Percentiles rank a stretch among this genome's conserved stretches.
phyloP scores from a whole-genome alignment of 2,113 vertebrate genomes.

The Microtus montanus region DNA sequence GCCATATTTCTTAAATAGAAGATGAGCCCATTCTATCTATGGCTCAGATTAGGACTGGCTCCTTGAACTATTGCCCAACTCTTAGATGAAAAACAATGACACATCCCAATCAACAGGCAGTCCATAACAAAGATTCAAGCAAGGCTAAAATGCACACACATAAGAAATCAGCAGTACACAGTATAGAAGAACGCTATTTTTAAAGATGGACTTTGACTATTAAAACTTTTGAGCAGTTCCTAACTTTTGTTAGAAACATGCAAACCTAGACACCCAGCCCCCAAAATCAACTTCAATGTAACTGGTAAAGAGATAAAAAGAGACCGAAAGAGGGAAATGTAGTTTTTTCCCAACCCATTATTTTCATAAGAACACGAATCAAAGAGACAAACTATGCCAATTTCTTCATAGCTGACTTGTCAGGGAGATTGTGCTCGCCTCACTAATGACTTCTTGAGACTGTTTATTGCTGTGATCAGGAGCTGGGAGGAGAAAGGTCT shows the following conservation, averaged over 20 bases:
- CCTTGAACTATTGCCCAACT: constrained; percentile 72
- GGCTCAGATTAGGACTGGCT: constrained; percentile 70
- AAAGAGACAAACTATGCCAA: constrained; percentile 81
- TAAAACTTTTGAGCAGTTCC: constrained; percentile 70
- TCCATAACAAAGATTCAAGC: constrained; percentile 70
- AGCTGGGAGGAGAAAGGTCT: constrained; percentile 83
- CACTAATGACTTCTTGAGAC: constrained; percentile 84
- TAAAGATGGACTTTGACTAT: constrained; percentile 63
- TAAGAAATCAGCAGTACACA: constrained; percentile 60
- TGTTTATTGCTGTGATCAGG: constrained; percentile 85
- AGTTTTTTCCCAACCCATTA: constrained; percentile 77
- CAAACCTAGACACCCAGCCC: not conserved
- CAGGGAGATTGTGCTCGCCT: constrained; percentile 80
- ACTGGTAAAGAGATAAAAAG: constrained; percentile 58
- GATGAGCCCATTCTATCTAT: constrained; percentile 70
- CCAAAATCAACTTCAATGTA: constrained; percentile 42
- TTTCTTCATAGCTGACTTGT: constrained; percentile 82
- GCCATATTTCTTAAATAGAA: constrained; percentile 77
- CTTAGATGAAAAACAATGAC: constrained; percentile 73
- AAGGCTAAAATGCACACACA: constrained; percentile 75
- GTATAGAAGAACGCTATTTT: constrained; percentile 68
- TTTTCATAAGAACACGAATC: constrained; percentile 82
- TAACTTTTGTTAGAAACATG: constrained; percentile 61
- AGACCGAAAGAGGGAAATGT: constrained; percentile 53
- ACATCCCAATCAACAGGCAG: constrained; percentile 61